phyloP scores from a whole-genome alignment of 1,140 invertebrate genomes.

The Gryon sp. region DNA sequence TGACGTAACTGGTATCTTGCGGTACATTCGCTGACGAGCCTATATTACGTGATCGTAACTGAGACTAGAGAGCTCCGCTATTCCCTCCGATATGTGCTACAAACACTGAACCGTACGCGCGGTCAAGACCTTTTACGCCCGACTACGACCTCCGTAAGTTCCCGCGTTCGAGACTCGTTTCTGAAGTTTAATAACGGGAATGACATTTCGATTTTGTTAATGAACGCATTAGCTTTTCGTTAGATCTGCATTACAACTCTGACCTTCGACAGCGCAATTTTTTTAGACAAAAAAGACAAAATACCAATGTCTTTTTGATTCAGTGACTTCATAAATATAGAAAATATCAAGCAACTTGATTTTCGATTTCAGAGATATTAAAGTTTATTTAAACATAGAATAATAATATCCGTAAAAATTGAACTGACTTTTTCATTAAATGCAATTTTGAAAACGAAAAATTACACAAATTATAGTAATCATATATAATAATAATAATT shows the following conservation, averaged over 20 bases:
- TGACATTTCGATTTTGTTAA: conserved; percentile 45
- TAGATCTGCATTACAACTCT: not conserved
- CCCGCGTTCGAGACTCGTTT: conserved; percentile 5
- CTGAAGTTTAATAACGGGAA: conserved; percentile 35
- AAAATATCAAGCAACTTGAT: no score
- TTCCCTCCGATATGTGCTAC: conserved; percentile 62
- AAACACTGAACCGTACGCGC: conserved; percentile 60
- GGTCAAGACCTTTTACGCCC: conserved; percentile 64
- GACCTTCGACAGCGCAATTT: conserved; percentile 15
- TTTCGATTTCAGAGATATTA: no score
- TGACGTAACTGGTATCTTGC: conserved; percentile 73
- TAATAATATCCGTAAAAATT: no score
- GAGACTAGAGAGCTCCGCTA: conserved; percentile 67
- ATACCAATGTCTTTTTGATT: no score
- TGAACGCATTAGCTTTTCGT: conserved; percentile 6
- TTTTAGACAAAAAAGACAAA: no score
- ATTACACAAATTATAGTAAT: no score
- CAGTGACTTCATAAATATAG: no score
- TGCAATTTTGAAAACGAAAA: no score
- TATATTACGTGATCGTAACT: conserved; percentile 75
- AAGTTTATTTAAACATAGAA: no score
- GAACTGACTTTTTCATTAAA: no score
- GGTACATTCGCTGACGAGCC: conserved; percentile 74
- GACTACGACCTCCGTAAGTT: conserved; percentile 49
- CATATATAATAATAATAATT: no score